A percentile compares a stretch with the other conserved stretches of the same genome.
Evolutionary conservation across 2,113 vertebrate genomes (phyloP).

Genomic region (Paracanthobrama guichenoti): DNA sequence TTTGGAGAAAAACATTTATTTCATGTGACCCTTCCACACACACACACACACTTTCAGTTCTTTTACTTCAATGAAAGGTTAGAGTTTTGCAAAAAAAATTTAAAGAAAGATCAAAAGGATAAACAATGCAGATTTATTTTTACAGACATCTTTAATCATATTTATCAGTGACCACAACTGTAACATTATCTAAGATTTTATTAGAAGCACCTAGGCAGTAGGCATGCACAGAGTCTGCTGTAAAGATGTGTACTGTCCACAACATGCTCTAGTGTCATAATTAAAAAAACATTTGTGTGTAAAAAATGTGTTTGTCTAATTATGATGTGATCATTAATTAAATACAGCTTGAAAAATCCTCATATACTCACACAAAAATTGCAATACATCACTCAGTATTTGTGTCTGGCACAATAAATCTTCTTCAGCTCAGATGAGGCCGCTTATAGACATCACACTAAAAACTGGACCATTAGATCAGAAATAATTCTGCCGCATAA

Average conservation of each 20-base stretch:
- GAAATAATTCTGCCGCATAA: constrained; percentile 66
- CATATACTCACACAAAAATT: background rate
- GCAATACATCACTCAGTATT: background rate
- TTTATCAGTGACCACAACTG: too few relatives aligned
- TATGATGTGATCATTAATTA: background rate
- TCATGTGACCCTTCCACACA: too few relatives aligned
- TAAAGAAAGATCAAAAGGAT: too few relatives aligned
- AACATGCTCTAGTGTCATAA: background rate
- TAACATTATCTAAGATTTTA: too few relatives aligned
- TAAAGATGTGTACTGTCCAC: background rate
- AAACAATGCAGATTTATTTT: too few relatives aligned
- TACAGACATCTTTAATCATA: too few relatives aligned
- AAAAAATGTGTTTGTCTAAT: background rate
- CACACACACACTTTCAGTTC: too few relatives aligned
- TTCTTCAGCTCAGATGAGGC: background rate
- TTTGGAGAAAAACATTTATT: too few relatives aligned
- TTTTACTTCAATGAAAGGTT: too few relatives aligned
- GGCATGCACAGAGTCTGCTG: too few relatives aligned
- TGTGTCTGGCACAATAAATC: constrained; percentile 9
- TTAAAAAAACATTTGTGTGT: background rate
- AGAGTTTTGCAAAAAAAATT: too few relatives aligned
- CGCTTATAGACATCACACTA: constrained; percentile 18
- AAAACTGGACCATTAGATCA: constrained; percentile 66
- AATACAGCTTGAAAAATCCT: constrained; percentile 1
- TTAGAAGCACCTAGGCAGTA: too few relatives aligned